Conservation (phyloP, 2,888 invertebrate genomes). For the Latrodectus elegans region DNA sequence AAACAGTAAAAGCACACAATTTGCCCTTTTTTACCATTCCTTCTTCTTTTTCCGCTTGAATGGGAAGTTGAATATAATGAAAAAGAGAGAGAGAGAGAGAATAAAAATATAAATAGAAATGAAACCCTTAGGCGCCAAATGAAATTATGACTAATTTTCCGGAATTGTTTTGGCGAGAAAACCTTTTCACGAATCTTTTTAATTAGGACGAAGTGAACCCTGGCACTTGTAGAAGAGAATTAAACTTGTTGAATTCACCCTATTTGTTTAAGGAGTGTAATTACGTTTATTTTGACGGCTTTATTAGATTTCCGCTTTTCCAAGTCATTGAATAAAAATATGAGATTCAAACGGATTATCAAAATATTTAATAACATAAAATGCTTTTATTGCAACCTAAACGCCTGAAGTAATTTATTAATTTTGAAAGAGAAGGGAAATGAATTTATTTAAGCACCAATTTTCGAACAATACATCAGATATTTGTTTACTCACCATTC, state of each 20-base stretch:
- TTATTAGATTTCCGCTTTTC: constrained; percentile 49
- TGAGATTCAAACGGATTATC: neutral
- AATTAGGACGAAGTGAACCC: constrained; percentile 54
- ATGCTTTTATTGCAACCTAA: neutral
- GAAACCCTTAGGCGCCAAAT: constrained; percentile 51
- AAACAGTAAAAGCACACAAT: neutral
- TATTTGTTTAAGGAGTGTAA: constrained; percentile 38
- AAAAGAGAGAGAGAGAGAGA: constrained; percentile 12
- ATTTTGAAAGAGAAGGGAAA: too few species aligned
- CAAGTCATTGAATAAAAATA: neutral
- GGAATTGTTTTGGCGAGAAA: constrained; percentile 50
- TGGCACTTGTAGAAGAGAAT: constrained; percentile 59
- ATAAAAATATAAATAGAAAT: constrained; percentile 40
- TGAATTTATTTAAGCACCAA: too few species aligned
- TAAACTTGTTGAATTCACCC: constrained; percentile 65
- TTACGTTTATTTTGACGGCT: constrained; percentile 61
- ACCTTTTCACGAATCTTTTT: constrained; percentile 38
- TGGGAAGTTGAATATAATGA: constrained; percentile 1
- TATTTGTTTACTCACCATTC: too few species aligned
- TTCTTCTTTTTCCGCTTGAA: constrained; percentile 7
- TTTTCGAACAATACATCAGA: too few species aligned
- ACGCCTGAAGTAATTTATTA: too few species aligned
- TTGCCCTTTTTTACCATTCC: neutral
- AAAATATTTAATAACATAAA: neutral
- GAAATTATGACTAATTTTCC: constrained; percentile 68